Base-by-base conservation (phyloP, 2,113 vertebrate species). In the Hoplias malabaricus region DNA sequence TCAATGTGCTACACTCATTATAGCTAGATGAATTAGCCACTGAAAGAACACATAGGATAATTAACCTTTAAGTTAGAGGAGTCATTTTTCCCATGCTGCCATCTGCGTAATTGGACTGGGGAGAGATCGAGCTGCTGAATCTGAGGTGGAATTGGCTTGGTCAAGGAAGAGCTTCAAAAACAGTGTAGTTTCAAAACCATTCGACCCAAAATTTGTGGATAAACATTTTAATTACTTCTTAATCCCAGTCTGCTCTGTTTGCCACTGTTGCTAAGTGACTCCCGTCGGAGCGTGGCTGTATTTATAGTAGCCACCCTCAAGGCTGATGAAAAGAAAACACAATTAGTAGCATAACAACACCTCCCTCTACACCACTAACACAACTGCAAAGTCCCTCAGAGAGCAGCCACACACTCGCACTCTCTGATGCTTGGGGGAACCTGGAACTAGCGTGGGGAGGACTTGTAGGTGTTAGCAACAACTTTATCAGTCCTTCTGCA, bases 21-120 rank as follows among this genome's bases (percentile, higher is more conserved):
- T 36, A 74, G 53, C 54, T 2, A 53, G 48, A 84, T 81, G 71
- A 81, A 71, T 84, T 73, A 71, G 78, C 75, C 77, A 71, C 76
- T 34, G 57, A 66, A 82, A 74, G 81, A 75, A 79, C 72, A 75
- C 77, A 42, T 66, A 71, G 77, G 81, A 79, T 82, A 82, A 82
- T 82, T 79, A 82, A 79, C 77, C 77, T 79, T 79, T 76, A 67
- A 76, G 74, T 79, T 75, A 59, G 77, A 25, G 46, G 65, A 74
- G 54, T 75, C 25, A 53, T 67, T 82, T 76, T 71, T 76, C 54
- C 54, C 69, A 73, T 63, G 36, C 61, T 69, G 71, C 68, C 73
- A 38, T 78, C 68, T 65, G 76, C 73, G 40, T 72, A 84, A 72
- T 62, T 79, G 61, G n/a, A 9, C 79, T 72, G 71, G 8, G 34